These are phyloP conservation scores for Drosophila grimshawi DNA, from an alignment of 1,140 invertebrate species.

Conservation along the genomic window DNA sequence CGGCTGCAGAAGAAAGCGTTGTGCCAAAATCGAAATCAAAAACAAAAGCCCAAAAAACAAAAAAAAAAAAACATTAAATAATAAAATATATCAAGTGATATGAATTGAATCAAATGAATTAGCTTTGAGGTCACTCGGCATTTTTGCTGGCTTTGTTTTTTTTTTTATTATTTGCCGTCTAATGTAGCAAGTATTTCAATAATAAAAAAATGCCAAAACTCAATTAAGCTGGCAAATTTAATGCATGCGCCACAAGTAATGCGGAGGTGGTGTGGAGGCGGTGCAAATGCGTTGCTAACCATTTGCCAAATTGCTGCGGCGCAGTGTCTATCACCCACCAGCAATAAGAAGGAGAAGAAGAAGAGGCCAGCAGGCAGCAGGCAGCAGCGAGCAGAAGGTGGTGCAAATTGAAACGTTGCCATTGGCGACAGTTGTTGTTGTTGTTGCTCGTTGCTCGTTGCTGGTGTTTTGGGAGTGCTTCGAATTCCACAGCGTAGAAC, in stretches of 20 bases:
- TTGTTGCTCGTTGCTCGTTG: constrained; percentile 7
- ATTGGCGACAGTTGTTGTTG: constrained; percentile 35
- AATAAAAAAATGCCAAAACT: constrained; percentile 20
- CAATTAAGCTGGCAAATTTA: constrained; percentile 25
- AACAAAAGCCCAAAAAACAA: neutral
- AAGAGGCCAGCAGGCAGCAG: no score
- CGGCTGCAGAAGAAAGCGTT: constrained; percentile 67
- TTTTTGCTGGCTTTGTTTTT: constrained; percentile 2
- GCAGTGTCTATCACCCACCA: constrained; percentile 23
- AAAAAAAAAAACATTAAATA: constrained; percentile 31
- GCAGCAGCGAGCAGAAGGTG: no score
- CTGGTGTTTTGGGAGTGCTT: constrained; percentile 57
- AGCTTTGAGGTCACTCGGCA: constrained; percentile 56
- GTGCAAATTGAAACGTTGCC: constrained; percentile 35
- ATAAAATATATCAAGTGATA: constrained; percentile 26
- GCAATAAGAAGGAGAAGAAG: neutral
- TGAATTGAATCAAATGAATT: constrained; percentile 45
- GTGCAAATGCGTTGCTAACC: constrained; percentile 19
- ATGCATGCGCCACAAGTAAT: neutral
- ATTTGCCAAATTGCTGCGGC: constrained; percentile 36
- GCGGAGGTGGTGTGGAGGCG: constrained; percentile 22
- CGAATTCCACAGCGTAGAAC: constrained; percentile 67
- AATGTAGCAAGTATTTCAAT: constrained; percentile 27
- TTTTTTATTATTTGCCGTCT: neutral
- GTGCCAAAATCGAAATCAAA: constrained; percentile 40